Evolutionary conservation across 2,888 invertebrate species (phyloP).

Genomic region (Macaria liturata): DNA sequence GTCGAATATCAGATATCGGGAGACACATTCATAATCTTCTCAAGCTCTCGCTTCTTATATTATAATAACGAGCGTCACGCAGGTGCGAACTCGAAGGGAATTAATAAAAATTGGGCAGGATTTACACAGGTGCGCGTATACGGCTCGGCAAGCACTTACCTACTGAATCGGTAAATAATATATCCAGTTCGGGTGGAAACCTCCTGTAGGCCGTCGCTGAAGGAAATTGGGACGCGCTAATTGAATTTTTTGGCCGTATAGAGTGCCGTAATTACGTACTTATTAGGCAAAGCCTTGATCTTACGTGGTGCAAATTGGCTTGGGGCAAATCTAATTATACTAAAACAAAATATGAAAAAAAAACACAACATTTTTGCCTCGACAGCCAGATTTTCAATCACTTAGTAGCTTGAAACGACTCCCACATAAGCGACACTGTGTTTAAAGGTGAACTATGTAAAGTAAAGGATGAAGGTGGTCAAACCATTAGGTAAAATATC

Average conservation of each 20-base stretch:
- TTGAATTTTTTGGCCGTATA: constrained; percentile 29
- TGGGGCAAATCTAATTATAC: no score
- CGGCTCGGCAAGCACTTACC: constrained; percentile 34
- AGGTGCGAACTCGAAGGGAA: constrained; percentile 67
- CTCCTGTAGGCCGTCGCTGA: constrained; percentile 25
- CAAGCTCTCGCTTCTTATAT: constrained; percentile 76
- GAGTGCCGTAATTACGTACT: constrained; percentile 11
- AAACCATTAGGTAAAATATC: no score
- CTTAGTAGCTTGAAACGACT: no score
- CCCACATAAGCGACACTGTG: no score
- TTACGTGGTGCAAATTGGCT: no score
- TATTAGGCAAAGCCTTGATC: neutral
- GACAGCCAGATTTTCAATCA: no score
- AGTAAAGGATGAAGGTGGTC: no score
- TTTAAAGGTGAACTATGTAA: no score
- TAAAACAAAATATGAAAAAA: no score
- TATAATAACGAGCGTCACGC: constrained; percentile 68
- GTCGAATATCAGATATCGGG: constrained; percentile 81
- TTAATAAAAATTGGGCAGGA: constrained; percentile 58
- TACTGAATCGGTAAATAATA: constrained; percentile 37
- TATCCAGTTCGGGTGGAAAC: constrained; percentile 32
- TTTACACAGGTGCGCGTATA: constrained; percentile 41
- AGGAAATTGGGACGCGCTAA: constrained; percentile 33
- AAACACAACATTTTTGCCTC: no score
- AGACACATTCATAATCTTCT: constrained; percentile 82